Evolutionary conservation across 2,797 vertebrate genomes (phyloP), one percentile per base, ranked within the genome.

Genomic region (Glyptemys insculpta): DNA sequence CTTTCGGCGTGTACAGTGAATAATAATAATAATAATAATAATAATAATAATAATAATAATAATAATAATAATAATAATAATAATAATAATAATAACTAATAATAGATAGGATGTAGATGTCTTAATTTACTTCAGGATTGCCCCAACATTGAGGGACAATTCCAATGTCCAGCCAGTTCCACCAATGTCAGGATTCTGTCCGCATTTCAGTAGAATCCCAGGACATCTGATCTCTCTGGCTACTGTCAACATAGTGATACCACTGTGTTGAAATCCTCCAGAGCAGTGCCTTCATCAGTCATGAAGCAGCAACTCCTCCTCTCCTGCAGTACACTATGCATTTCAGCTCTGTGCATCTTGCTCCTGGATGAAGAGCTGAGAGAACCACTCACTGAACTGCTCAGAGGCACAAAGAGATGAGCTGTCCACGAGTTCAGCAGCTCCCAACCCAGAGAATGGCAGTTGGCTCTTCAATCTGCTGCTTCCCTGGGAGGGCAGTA

Each of bases 401-500:
- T 72, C 68, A 89, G 78, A 92, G 68, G n/a, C 50, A 52, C 0
- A 57, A 88, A 88, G 12, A 9, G 25, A 80, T 11, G 21, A 88
- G 54, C 59, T 81, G 85, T 78, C 50, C 78, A 1, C 0, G 29
- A 65, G 34, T 16, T 65, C 68, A 74, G 37, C 37, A 74, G 80
- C 34, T 82, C 47, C 80, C 82, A 78, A 31, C 62, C 49, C 80
- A 81, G 54, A 27, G 54, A 1, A 0, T 34, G 72, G 16, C 4
- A 31, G 44, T 23, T 47, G 44, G 57, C 12, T 41, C 23, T 12
- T 7, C 53, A 76, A 10, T 15, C 50, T 0, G 0, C 31, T 47
- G 79, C 72, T 1, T 0, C 27, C 0, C 1, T 2, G 0, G 1
- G 14, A 5, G 25, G 54, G 54, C 56, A 62, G 56, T 74, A 14